Conservation (phyloP, 2,113 vertebrate species). For the Megaptera novaeangliae region DNA sequence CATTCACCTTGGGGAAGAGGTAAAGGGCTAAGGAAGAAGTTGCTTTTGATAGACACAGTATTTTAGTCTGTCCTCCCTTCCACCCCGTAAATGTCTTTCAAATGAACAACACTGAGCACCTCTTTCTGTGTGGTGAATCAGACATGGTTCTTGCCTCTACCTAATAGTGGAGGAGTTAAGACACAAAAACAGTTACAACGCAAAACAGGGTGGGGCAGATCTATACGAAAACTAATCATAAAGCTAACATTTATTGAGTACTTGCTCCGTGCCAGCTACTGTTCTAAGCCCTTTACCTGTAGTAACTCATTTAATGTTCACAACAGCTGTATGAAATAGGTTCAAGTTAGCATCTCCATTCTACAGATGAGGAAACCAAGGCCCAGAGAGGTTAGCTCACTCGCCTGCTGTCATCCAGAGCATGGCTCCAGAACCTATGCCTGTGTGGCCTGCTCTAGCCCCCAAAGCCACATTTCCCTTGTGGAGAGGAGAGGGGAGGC, state of each 20-base stretch:
- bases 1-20: neutral
- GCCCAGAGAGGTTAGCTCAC: neutral
- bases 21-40: neutral
- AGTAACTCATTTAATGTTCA: neutral
- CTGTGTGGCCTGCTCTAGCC: neutral
- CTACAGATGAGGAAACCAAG: neutral
- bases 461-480: neutral
- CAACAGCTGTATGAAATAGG: neutral
- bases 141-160: neutral
- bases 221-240: neutral
- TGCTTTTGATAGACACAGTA: neutral
- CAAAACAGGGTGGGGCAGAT: neutral
- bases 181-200: neutral
- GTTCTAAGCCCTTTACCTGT: neutral
- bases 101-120: neutral
- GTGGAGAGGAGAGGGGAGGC: fast-evolving
- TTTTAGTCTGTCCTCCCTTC: neutral
- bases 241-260: neutral
- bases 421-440: neutral
- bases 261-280: neutral
- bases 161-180: neutral
- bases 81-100: neutral
- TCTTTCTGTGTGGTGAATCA: neutral
- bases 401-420: neutral
- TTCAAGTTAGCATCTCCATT: neutral